Base-by-base conservation (phyloP, 2,113 vertebrate genomes). In the Amblyopsis rosae region DNA sequence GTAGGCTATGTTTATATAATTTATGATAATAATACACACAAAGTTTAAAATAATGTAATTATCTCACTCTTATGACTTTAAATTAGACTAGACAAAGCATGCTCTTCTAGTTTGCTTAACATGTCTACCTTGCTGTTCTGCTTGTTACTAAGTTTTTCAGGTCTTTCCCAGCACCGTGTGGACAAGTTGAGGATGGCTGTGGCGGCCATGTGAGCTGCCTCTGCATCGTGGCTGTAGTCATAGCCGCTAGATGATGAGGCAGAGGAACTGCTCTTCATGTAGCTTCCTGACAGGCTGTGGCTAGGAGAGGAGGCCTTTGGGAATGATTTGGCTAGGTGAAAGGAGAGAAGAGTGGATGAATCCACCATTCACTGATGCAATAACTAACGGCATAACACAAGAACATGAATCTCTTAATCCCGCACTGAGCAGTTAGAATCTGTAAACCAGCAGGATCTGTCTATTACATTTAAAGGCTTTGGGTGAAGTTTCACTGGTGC, bases 381-480 rank as follows among this genome's bases (percentile, higher is more conserved):
- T 51, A 15, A 51, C 49, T 15, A 51, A 51, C 4, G 4, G 5
- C 35, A 41, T 41, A 41, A 41, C 35, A 41, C 1, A 41, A 41
- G 35, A 41, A 41, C 35, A 41, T 26, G 26, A 26, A 26, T 26
- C 26, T 26, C 26, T 26, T 41, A 41, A 41, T 41, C 5, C 35
- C 7, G 0, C 5, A 41, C 35, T 41, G 1, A 51, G 13, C 12
- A 15, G 49, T 15, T 33, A 6, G 45, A 3, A 46, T 15, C 4
- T 50, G 33, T 49, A 54, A 3, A 17, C 7, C 65, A 90, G 16
- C 10, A 62, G 17, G 15, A 41, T 8, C 35, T n/a, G 26, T 26
- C 0, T 59, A 96, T 97, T 93, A 99, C 98, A 93, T 95, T 98
- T 98, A 93, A 98, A 97, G 93, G 97, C 95, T 94, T 98, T 99